Percentiles rank a stretch among this genome's conserved stretches.
Evolutionary conservation across 2,888 invertebrate species (phyloP).

Genomic region (Pachymerium ferrugineum): DNA sequence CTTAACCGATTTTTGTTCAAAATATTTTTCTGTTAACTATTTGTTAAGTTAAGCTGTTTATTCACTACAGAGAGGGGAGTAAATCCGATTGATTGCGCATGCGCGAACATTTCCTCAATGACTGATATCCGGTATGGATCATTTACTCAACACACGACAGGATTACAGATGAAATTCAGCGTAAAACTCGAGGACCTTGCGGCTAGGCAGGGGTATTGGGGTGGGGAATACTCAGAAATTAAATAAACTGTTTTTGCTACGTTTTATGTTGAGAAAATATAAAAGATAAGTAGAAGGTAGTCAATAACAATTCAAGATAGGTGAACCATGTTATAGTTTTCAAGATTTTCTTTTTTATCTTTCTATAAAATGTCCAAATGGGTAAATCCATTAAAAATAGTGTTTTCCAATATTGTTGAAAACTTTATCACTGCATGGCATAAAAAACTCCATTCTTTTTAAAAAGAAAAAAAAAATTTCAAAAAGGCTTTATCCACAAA

Average conservation of each 20-base stretch:
- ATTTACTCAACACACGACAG: slow-evolving; percentile 25
- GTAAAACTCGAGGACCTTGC: slow-evolving; percentile 25
- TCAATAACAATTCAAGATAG: too few relatives aligned
- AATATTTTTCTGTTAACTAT: background rate
- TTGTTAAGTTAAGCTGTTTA: background rate
- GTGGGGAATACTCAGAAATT: background rate
- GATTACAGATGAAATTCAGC: slow-evolving; percentile 27
- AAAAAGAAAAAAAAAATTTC: background rate
- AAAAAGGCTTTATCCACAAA: background rate
- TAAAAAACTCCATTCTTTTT: background rate
- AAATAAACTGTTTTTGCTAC: background rate
- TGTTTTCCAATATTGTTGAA: too few relatives aligned
- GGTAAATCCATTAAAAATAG: too few relatives aligned
- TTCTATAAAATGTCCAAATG: too few relatives aligned
- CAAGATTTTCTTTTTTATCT: too few relatives aligned
- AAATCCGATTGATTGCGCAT: slow-evolving; percentile 25
- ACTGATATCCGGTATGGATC: slow-evolving; percentile 27
- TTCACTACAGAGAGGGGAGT: background rate
- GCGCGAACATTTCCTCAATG: slow-evolving; percentile 23
- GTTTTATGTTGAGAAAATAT: background rate
- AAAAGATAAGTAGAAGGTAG: background rate
- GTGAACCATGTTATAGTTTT: too few relatives aligned
- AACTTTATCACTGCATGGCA: too few relatives aligned
- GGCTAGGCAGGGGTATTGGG: background rate
- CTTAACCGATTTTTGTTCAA: too few relatives aligned